phyloP scores from a whole-genome alignment of 64 coral and sea anemone genomes.

The Astreopora myriophthalma region DNA sequence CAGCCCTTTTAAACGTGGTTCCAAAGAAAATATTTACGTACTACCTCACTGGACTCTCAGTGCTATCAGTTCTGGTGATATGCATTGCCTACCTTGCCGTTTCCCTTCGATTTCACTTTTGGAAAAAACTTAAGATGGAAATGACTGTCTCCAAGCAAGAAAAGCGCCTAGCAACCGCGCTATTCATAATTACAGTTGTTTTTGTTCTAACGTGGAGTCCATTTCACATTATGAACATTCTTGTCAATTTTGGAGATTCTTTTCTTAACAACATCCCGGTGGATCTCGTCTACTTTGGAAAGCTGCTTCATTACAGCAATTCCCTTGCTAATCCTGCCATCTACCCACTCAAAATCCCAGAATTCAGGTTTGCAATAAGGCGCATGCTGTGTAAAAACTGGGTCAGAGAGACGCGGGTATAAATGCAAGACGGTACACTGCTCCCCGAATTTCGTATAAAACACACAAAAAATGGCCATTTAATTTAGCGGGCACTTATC shows the following conservation, averaged over 20 bases:
- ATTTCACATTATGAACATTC: conserved; percentile 88
- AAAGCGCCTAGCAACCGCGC: conserved; percentile 45
- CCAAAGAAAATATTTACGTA: conserved; percentile 49
- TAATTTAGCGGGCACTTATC: too few relatives aligned
- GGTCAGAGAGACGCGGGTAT: conserved; percentile 24
- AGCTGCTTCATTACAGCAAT: conserved; percentile 89
- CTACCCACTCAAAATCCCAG: conserved; percentile 79
- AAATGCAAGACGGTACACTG: too few relatives aligned
- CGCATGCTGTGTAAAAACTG: conserved; percentile 34
- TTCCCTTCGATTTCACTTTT: conserved; percentile 70
- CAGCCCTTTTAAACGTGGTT: background rate
- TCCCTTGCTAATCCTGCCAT: conserved; percentile 83
- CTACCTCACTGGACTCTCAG: conserved; percentile 69
- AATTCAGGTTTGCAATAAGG: conserved; percentile 43
- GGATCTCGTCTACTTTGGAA: conserved; percentile 72
- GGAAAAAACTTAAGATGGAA: conserved; percentile 36
- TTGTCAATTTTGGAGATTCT: conserved; percentile 65
- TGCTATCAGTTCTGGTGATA: conserved; percentile 69
- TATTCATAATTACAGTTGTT: conserved; percentile 82
- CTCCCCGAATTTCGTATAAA: too few relatives aligned
- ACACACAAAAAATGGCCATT: background rate
- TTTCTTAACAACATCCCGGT: conserved; percentile 32
- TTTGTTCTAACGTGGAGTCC: conserved; percentile 86
- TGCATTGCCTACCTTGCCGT: conserved; percentile 55
- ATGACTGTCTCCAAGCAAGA: conserved; percentile 45